Percentiles rank a stretch among this genome's conserved stretches.
Evolutionary conservation across 2,888 invertebrate genomes (phyloP).

Genomic region (Abscondita cerata): DNA sequence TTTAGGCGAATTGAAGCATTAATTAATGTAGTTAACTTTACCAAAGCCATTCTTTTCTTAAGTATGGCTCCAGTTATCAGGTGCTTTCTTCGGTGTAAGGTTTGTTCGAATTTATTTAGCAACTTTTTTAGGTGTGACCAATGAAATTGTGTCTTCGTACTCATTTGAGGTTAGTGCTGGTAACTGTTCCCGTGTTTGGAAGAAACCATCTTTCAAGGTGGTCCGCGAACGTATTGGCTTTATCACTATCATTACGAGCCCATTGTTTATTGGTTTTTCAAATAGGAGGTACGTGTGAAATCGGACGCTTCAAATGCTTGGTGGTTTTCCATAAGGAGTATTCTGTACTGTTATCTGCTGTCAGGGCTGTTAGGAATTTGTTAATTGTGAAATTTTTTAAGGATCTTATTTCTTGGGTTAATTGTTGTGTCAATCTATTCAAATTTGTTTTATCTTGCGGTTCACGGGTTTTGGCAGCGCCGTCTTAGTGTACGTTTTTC

Average conservation of each 20-base stretch:
- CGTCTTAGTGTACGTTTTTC: not conserved
- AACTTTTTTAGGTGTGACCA: conserved; percentile 8
- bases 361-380: conserved; percentile 1
- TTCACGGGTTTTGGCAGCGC: conserved; percentile 1
- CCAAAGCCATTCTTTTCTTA: conserved; percentile 6
- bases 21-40: conserved; percentile 4
- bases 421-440: not conserved
- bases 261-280: conserved; percentile 3
- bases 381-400: not conserved
- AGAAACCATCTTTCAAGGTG: conserved; percentile 9
- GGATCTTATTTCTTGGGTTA: not conserved
- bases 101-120: conserved; percentile 8
- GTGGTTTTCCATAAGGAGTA: conserved; percentile 2
- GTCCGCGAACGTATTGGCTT: conserved; percentile 8
- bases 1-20: conserved; percentile 7
- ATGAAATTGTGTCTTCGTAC: conserved; percentile 2
- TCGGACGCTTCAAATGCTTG: conserved; percentile 6
- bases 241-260: conserved; percentile 7
- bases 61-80: conserved; percentile 3
- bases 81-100: conserved; percentile 1
- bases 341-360: not conserved
- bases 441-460: not conserved
- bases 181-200: not conserved
- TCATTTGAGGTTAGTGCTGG: conserved; percentile 1
- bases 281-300: conserved; percentile 6